Evolutionary conservation across 2,113 vertebrate species (phyloP), one percentile per base, ranked within the genome.

Genomic region (Seriola dumerili): DNA sequence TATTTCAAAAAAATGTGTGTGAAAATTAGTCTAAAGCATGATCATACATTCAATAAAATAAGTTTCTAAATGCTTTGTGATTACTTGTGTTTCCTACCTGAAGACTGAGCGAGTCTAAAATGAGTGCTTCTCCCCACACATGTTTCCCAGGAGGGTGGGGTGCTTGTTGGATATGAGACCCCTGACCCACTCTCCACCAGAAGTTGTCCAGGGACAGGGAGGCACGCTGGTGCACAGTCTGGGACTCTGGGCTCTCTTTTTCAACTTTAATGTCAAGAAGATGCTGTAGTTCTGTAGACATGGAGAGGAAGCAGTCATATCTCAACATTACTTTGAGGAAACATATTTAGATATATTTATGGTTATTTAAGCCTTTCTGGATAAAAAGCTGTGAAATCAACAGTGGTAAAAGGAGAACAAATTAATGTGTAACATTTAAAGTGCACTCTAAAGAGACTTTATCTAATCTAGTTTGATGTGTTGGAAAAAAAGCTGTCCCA

Each of bases 161-260:
- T 58, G 97, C 97, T 86, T 98, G 97, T 76, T 98, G 97, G 94
- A 99, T 99, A 88, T 99, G 98, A 7, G 98, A 99, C 66, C 99
- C 97, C 0, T 97, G 97, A 75, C 98, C 98, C 89, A 99, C 98
- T 0, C 98, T 96, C 98, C 98, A 99, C 95, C 97, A 99, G 81
- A 99, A 97, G 85, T 97, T 97, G 88, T 98, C 97, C 76, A 99
- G 93, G 0, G 94, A 95, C 85, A 99, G 91, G 3, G 96, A 96
- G 0, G 92, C 94, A n/a, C 97, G 95, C 90, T 97, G 97, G 89
- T 97, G 97, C 79, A 98, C 92, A 1, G 93, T 97, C 77, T 97
- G 96, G 0, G 95, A 95, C 65, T 95, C 94, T 65, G 95, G 82
- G 76, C 94, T 95, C 81, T 97, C 96, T 29, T 95, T 94, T 81